Conservation (phyloP, 2,888 invertebrate species). For the Chloroclysta siterata region DNA sequence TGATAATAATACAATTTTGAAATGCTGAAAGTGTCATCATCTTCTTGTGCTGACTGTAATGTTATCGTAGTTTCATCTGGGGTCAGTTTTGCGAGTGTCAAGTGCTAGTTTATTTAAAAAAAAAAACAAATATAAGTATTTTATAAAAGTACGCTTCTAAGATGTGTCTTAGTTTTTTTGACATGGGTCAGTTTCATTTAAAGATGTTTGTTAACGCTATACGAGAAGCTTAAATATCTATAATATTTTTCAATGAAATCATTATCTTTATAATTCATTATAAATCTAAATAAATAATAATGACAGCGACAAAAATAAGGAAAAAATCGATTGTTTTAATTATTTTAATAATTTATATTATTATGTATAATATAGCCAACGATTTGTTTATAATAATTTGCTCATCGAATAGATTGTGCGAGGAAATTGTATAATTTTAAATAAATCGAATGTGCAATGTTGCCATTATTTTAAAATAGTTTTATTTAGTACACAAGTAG, state of each 20-base stretch:
- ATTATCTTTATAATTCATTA: conserved; percentile 20
- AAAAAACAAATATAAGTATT: not conserved
- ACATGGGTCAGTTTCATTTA: conserved; percentile 9
- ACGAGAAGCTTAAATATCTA: conserved; percentile 22
- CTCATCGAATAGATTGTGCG: conserved; percentile 1
- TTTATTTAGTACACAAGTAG: conserved; percentile 26
- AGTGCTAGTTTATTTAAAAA: too few species aligned
- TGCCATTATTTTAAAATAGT: conserved; percentile 28
- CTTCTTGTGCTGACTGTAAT: too few species aligned
- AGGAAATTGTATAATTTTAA: conserved; percentile 3
- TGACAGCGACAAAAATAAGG: conserved; percentile 10
- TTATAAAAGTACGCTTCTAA: not conserved
- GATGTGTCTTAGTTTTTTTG: conserved; percentile 5
- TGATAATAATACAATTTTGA: too few species aligned
- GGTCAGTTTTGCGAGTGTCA: too few species aligned
- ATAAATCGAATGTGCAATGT: conserved; percentile 16
- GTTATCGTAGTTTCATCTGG: too few species aligned
- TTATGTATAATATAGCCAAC: not conserved
- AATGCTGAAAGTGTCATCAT: too few species aligned
- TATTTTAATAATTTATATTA: not conserved
- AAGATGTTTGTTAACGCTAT: conserved; percentile 11
- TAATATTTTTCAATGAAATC: conserved; percentile 22
- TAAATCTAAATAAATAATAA: conserved; percentile 7
- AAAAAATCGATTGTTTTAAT: not conserved
- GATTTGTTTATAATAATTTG: not conserved